Evolutionary conservation across 1,140 invertebrate genomes (phyloP).

Genomic region (Dendroctonus valens): DNA sequence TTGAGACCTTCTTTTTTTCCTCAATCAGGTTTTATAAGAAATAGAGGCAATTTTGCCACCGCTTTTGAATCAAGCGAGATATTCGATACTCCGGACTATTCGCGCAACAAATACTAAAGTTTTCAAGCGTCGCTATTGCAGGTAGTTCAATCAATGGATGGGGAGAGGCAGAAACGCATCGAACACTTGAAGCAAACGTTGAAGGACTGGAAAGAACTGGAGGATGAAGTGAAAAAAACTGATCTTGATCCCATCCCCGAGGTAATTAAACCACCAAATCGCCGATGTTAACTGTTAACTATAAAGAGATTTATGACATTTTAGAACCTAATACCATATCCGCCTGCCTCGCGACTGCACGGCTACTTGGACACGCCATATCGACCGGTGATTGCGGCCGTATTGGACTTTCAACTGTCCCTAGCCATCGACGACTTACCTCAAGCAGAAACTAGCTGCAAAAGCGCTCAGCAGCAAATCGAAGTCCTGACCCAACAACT

Average conservation of each 20-base stretch:
- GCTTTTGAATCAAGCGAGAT: too few relatives aligned
- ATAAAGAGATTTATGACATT: neutral
- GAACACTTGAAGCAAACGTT: constrained; percentile 36
- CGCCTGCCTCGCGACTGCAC: constrained; percentile 43
- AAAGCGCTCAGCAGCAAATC: constrained; percentile 28
- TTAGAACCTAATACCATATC: constrained; percentile 40
- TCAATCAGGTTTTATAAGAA: too few relatives aligned
- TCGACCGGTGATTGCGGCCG: constrained; percentile 33
- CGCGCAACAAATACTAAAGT: neutral
- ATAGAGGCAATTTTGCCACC: neutral
- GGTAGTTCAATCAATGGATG: constrained; percentile 38
- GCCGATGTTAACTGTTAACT: neutral
- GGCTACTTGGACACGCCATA: constrained; percentile 38
- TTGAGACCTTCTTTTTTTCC: too few relatives aligned
- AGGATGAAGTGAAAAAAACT: constrained; percentile 22
- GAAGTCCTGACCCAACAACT: constrained; percentile 29
- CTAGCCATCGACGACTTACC: constrained; percentile 32
- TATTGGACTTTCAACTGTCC: constrained; percentile 39
- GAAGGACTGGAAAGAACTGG: constrained; percentile 40
- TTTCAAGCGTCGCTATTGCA: constrained; percentile 13
- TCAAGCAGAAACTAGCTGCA: constrained; percentile 25
- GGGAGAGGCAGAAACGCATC: constrained; percentile 33
- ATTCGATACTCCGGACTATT: too few relatives aligned
- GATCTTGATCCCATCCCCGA: constrained; percentile 37
- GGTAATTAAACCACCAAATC: constrained; percentile 13